Percentiles rank a stretch among this genome's conserved stretches.
Conservation (phyloP, 2,113 vertebrate species). For the Ginglymostoma cirratum region DNA sequence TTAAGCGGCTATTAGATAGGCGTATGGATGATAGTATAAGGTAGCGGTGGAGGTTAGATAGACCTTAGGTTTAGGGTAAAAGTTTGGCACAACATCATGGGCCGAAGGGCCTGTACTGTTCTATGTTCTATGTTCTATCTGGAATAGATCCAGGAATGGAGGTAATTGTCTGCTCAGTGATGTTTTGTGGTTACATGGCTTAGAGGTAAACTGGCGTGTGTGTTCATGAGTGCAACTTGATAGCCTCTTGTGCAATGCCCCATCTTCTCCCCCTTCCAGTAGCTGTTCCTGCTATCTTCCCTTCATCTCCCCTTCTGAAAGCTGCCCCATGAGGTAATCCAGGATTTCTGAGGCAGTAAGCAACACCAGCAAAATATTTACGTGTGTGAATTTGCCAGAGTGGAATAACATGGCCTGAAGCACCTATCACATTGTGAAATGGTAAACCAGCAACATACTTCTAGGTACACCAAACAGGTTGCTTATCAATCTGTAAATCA, state of each 20-base stretch:
- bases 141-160: background rate
- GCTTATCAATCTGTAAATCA: too few relatives aligned
- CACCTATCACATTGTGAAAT: background rate
- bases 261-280: background rate
- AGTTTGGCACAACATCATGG: too few relatives aligned
- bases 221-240: background rate
- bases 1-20: too few relatives aligned
- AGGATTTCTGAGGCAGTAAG: background rate
- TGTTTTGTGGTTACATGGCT: background rate
- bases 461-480: background rate
- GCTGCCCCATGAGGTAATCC: background rate
- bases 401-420: too few relatives aligned
- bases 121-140: too few relatives aligned
- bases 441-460: background rate
- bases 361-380: background rate
- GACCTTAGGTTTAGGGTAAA: too few relatives aligned
- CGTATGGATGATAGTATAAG: too few relatives aligned
- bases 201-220: background rate
- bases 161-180: background rate
- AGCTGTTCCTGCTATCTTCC: background rate
- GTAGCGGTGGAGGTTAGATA: too few relatives aligned
- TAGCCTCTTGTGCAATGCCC: background rate
- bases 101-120: too few relatives aligned
- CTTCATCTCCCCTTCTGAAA: background rate
- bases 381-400: too few relatives aligned